These are phyloP conservation scores for Caenorhabditis auriculariae DNA, from an alignment of 2,888 invertebrate species.

Conservation along the genomic window DNA sequence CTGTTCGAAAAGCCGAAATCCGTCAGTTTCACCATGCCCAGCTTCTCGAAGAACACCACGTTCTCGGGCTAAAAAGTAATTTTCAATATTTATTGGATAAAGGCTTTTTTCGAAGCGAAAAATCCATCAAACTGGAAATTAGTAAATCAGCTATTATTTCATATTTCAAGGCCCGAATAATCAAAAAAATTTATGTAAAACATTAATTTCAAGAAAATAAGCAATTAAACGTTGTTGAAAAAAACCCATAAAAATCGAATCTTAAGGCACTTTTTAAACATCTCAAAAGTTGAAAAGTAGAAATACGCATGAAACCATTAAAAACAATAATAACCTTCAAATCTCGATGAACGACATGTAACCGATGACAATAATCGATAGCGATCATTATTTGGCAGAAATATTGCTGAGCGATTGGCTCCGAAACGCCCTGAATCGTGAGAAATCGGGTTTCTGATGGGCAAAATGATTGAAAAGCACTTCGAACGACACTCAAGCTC, in stretches of 20 bases:
- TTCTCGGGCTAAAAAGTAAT: constrained; percentile 79
- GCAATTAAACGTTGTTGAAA: too few species aligned
- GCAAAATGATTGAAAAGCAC: background rate
- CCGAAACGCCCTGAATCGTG: constrained; percentile 71
- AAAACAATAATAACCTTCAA: constrained; percentile 77
- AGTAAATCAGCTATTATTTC: background rate
- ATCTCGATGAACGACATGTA: constrained; percentile 85
- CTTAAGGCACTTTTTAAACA: too few species aligned
- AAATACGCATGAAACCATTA: too few species aligned
- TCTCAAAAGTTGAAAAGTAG: too few species aligned
- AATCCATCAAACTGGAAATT: background rate
- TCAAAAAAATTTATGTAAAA: too few species aligned
- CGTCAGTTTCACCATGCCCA: constrained; percentile 93
- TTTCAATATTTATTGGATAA: constrained; percentile 1
- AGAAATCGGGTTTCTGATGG: background rate
- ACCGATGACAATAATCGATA: constrained; percentile 93
- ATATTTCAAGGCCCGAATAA: too few species aligned
- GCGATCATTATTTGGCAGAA: constrained; percentile 94
- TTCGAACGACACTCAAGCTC: background rate
- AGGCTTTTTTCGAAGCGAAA: background rate
- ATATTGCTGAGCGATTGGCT: constrained; percentile 74
- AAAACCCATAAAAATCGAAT: too few species aligned
- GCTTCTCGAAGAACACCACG: constrained; percentile 96
- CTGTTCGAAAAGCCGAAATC: constrained; percentile 96
- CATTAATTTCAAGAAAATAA: too few species aligned